A percentile compares a stretch with the other conserved stretches of the same genome.
These are phyloP conservation scores for Laticauda colubrina DNA, from an alignment of 2,113 vertebrate genomes.

Conservation along the genomic window DNA sequence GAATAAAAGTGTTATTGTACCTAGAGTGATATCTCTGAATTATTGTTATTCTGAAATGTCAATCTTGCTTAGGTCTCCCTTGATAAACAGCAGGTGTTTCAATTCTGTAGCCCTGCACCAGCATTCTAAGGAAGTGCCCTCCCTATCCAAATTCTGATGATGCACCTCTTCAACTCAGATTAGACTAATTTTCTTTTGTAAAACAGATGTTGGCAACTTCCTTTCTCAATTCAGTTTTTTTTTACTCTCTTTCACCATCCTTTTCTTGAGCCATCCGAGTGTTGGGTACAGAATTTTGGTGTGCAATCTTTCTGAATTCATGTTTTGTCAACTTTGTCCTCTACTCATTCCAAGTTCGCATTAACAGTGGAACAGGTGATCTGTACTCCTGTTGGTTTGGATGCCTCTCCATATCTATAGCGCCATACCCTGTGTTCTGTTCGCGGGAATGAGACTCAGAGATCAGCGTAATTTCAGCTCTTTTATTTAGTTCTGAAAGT, in stretches of 20 bases:
- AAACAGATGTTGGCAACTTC: conserved; percentile 38
- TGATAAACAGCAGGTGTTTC: conserved; percentile 56
- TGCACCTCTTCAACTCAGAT: conserved; percentile 30
- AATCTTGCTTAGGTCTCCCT: conserved; percentile 40
- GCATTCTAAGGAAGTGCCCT: conserved; percentile 31
- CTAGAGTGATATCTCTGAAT: background rate
- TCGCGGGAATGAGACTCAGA: no score
- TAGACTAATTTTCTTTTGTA: conserved; percentile 35
- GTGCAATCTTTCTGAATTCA: background rate
- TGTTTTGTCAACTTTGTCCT: background rate
- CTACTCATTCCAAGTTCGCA: background rate
- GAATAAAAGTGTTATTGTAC: conserved; percentile 11
- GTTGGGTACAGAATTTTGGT: background rate
- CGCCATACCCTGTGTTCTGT: background rate
- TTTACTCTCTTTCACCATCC: background rate
- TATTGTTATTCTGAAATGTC: conserved; percentile 48
- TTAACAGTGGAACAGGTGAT: background rate
- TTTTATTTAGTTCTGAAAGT: no score
- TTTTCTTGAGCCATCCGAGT: no score
- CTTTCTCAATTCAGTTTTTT: background rate
- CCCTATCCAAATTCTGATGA: background rate
- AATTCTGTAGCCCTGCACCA: conserved; percentile 32
- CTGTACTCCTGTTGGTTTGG: background rate
- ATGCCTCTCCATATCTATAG: background rate
- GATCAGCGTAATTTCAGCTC: no score